A percentile compares a stretch with the other conserved stretches of the same genome.
Conservation (phyloP, 2,113 vertebrate species). For the Datnioides undecimradiatus region DNA sequence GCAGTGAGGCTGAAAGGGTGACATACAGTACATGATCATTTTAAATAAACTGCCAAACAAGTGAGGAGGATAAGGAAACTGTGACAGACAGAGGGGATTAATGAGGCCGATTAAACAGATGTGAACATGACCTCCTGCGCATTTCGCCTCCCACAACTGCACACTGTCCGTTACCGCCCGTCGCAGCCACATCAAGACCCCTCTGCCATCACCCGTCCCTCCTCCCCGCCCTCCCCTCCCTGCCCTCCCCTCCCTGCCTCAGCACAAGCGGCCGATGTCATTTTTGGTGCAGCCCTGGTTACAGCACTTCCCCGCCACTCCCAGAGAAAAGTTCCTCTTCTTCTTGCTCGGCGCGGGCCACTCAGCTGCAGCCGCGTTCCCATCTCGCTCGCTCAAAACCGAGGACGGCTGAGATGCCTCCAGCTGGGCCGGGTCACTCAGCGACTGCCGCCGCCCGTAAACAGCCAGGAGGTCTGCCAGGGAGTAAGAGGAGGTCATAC, state of each 20-base stretch:
- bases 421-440: slow-evolving; percentile 35
- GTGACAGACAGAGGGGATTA: background rate
- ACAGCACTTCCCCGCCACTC: slow-evolving; percentile 90
- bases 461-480: slow-evolving; percentile 79
- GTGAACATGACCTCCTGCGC: slow-evolving; percentile 1
- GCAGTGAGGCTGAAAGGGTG: slow-evolving; percentile 4
- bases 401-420: slow-evolving; percentile 25
- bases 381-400: slow-evolving; percentile 28
- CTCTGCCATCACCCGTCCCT: background rate
- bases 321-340: slow-evolving; percentile 87
- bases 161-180: background rate
- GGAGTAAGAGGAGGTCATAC: background rate
- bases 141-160: background rate
- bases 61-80: background rate
- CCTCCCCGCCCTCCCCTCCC: background rate
- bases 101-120: slow-evolving; percentile 4
- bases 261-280: slow-evolving; percentile 91
- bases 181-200: background rate
- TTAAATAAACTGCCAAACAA: slow-evolving; percentile 33
- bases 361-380: slow-evolving; percentile 7
- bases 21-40: slow-evolving; percentile 3
- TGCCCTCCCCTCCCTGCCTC: slow-evolving; percentile 51
- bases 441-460: slow-evolving; percentile 46
- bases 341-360: slow-evolving; percentile 76
- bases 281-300: slow-evolving; percentile 91